Evolutionary conservation across 1,140 invertebrate species (phyloP).

Genomic region (Drosophila pandora): DNA sequence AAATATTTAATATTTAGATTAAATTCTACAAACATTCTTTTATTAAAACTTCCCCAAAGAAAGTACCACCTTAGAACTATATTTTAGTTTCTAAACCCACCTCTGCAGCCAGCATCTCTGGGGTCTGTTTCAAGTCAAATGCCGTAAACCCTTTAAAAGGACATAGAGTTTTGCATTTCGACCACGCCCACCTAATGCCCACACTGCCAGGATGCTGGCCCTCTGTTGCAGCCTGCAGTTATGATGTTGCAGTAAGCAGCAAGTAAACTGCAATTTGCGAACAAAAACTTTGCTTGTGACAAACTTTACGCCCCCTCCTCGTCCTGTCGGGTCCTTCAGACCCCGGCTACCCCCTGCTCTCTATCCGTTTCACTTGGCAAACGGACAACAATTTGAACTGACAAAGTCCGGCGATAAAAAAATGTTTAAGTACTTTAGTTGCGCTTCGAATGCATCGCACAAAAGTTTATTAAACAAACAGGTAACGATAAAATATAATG

Average conservation of each 20-base stretch:
- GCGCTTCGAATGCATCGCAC: conserved; percentile 46
- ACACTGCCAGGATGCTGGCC: not conserved
- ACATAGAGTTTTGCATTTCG: conserved; percentile 41
- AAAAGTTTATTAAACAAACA: conserved; percentile 72
- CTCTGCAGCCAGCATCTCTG: conserved; percentile 1
- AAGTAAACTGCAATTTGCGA: conserved; percentile 69
- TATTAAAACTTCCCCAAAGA: conserved; percentile 15
- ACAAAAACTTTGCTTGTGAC: conserved; percentile 47
- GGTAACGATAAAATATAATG: conserved; percentile 44
- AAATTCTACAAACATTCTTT: too few relatives aligned
- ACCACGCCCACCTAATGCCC: conserved; percentile 48
- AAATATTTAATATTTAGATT: too few relatives aligned
- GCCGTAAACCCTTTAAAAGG: conserved; percentile 35
- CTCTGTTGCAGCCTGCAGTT: conserved; percentile 47
- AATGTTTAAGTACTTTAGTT: conserved; percentile 74
- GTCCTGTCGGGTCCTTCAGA: not conserved
- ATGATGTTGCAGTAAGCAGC: conserved; percentile 70
- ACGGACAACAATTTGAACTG: conserved; percentile 73
- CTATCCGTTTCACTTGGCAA: conserved; percentile 30
- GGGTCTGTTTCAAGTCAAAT: conserved; percentile 35
- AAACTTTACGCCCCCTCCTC: conserved; percentile 36
- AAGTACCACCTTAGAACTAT: not conserved
- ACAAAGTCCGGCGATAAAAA: conserved; percentile 77
- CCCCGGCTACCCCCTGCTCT: not conserved
- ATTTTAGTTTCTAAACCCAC: not conserved